These are phyloP conservation scores for Platycheirus albimanus DNA, from an alignment of 2,888 invertebrate genomes.

Conservation along the genomic window DNA sequence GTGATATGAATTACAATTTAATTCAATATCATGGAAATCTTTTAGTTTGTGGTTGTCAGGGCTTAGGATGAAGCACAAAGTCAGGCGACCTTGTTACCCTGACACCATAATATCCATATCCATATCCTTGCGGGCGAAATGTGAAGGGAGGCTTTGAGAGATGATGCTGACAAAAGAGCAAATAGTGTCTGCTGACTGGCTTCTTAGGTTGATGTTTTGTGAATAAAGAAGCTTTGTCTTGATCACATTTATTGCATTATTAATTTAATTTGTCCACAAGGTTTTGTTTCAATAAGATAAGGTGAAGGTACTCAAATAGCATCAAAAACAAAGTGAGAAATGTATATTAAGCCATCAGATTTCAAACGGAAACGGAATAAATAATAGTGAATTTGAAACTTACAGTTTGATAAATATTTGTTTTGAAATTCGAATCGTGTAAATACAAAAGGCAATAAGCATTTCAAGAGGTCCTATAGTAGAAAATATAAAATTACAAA, in stretches of 20 bases:
- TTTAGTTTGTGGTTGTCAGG: conserved; percentile 39
- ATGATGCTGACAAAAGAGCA: neutral
- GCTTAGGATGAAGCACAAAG: neutral
- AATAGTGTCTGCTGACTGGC: conserved; percentile 3
- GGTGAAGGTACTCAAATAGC: too few species aligned
- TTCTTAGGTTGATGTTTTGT: neutral
- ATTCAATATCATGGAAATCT: conserved; percentile 52
- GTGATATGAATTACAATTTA: conserved; percentile 65
- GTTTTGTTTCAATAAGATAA: too few species aligned
- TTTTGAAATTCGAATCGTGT: too few species aligned
- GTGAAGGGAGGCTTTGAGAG: neutral
- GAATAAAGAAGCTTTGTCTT: conserved; percentile 16
- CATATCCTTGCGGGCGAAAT: neutral
- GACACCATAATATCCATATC: neutral
- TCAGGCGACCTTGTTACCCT: conserved; percentile 35
- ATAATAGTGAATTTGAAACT: too few species aligned
- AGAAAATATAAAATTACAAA: too few species aligned
- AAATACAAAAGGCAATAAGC: too few species aligned
- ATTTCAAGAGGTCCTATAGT: too few species aligned
- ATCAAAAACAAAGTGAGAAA: too few species aligned
- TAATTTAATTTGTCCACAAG: conserved; percentile 52
- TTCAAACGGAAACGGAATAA: too few species aligned
- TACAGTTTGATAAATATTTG: too few species aligned
- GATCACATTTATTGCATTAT: conserved; percentile 52
- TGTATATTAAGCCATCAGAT: too few species aligned